Base-by-base conservation (phyloP, 1,140 invertebrate genomes). In the Scaptodrosophila lebanonensis region DNA sequence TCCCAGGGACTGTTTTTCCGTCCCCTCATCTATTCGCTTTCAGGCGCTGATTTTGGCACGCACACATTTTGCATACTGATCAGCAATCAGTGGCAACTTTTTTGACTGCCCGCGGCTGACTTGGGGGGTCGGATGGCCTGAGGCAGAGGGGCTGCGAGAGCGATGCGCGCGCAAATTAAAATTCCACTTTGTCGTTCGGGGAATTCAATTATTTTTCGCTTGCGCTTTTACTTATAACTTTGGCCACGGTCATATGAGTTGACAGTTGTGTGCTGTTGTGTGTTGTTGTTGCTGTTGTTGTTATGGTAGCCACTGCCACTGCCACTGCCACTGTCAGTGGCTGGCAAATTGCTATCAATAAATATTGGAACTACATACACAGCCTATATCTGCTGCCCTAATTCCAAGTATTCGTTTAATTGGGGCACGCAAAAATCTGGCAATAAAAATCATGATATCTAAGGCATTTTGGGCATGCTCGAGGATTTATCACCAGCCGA, bases 51-150 rank as follows among this genome's bases (percentile, higher is more conserved):
- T 79, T 82, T 75, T 75, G 66, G 64, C 70, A 82, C 69, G 76
- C 75, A 82, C 76, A 82, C 75, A 75, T 70, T 82, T 82, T 82
- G 75, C 75, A 82, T 82, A 82, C 75, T 82, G 75, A 82, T 82
- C 75, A 82, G 76, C 76, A 82, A 82, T 82, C 75, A 82, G 57
- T 30, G 57, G 47, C 45, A 42, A 30, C 52, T 51, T 29, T 47
- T 32, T 17, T 11, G 12, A 22, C 15, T 7, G n/a, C 3, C 8
- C 32, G 11, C 9, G 6, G 16, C 1, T n/a, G 16, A n/a, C 9
- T n/a, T 2, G n/a, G 22, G 13, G 12, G 11, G 47, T 8, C 9
- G 6, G 6, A n/a, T n/a, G n/a, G n/a, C n/a, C n/a, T n/a, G n/a
- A n/a, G n/a, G 20, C 30, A 8, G 1, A 20, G 20, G 7, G 18